phyloP scores from a whole-genome alignment of 2,113 vertebrate genomes.

The Melanerpes aurifrons region DNA sequence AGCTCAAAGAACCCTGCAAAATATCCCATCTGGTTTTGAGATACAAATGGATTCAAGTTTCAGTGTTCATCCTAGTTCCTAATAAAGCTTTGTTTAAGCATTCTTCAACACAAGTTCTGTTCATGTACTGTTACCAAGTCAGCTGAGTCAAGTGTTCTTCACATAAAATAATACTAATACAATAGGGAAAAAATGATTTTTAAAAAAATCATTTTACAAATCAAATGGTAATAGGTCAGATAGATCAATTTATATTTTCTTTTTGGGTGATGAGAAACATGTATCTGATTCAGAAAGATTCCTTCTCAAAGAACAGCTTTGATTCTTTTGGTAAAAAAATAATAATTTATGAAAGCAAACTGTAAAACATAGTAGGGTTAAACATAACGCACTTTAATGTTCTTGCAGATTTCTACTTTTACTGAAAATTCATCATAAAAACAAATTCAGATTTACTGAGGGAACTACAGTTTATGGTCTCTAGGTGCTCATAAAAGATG shows the following conservation, averaged over 20 bases:
- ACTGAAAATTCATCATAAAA: constrained; percentile 39
- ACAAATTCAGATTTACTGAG: constrained; percentile 32
- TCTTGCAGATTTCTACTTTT: constrained; percentile 32
- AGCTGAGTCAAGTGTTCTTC: not conserved
- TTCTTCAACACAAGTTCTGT: not conserved
- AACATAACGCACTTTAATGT: constrained; percentile 27
- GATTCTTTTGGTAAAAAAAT: constrained; percentile 38
- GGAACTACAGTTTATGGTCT: constrained; percentile 66
- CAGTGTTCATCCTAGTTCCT: not conserved
- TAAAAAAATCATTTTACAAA: not conserved
- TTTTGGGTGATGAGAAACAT: not conserved
- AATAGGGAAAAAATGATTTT: not conserved
- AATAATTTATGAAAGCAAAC: constrained; percentile 19
- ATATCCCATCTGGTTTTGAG: not conserved
- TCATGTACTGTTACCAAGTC: not conserved
- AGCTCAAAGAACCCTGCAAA: not conserved
- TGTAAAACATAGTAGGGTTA: not conserved
- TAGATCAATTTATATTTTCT: not conserved
- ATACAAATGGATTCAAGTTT: not conserved
- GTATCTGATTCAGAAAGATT: constrained; percentile 26
- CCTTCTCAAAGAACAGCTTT: constrained; percentile 11
- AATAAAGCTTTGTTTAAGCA: not conserved
- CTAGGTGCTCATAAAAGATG: constrained; percentile 59
- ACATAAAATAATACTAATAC: not conserved
- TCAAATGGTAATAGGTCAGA: not conserved